Percentiles rank a stretch among this genome's conserved stretches.
phyloP scores from a whole-genome alignment of 2,888 invertebrate genomes.

The Eulithis prunata region DNA sequence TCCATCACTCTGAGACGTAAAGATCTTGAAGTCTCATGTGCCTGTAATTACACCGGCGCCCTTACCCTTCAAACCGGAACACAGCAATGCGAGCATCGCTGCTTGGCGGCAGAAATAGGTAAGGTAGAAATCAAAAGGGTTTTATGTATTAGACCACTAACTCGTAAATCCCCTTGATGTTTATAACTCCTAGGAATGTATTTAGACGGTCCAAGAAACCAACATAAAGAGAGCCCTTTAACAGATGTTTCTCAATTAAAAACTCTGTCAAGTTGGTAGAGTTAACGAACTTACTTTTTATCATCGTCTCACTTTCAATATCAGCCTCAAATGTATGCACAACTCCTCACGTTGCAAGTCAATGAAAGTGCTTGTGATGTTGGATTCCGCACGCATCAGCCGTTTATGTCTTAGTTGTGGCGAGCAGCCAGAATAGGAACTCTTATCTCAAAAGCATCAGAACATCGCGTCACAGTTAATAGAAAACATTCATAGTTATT shows the following conservation, averaged over 20 bases:
- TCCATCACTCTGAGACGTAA: too few species aligned
- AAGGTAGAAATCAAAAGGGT: too few species aligned
- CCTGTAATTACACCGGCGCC: too few species aligned
- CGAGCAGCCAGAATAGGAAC: slow-evolving; percentile 34
- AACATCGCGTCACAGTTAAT: slow-evolving; percentile 5
- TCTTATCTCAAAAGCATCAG: slow-evolving; percentile 10
- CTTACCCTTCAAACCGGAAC: too few species aligned
- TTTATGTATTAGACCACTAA: too few species aligned
- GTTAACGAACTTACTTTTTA: neutral
- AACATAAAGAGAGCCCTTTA: too few species aligned
- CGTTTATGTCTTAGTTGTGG: slow-evolving; percentile 37
- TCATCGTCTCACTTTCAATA: slow-evolving; percentile 6
- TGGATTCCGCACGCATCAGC: slow-evolving; percentile 50
- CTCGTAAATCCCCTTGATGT: too few species aligned
- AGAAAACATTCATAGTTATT: slow-evolving; percentile 2
- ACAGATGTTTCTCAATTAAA: neutral
- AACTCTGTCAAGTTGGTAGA: neutral
- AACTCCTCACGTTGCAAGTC: slow-evolving; percentile 27
- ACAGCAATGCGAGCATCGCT: too few species aligned
- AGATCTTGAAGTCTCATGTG: too few species aligned
- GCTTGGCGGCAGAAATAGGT: too few species aligned
- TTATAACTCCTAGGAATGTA: too few species aligned
- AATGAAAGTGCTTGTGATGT: slow-evolving; percentile 57
- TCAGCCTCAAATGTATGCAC: slow-evolving; percentile 19
- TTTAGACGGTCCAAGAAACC: too few species aligned